phyloP scores from a whole-genome alignment of 2,797 vertebrate species.

The Enteromius argenteus region DNA sequence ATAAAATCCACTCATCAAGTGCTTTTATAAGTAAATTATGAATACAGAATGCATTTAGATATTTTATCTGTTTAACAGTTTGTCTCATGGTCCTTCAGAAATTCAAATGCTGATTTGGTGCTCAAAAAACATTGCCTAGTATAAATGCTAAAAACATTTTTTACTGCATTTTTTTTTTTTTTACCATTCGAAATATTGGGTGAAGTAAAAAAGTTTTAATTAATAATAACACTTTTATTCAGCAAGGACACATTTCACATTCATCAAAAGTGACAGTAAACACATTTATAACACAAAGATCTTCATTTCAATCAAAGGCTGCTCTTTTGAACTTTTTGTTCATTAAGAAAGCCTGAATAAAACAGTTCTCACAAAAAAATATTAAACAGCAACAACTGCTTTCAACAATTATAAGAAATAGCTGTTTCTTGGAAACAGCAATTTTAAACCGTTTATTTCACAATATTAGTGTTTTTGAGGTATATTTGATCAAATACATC shows the following conservation, averaged over 20 bases:
- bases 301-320: background rate
- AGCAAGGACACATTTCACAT: background rate
- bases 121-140: background rate
- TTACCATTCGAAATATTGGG: background rate
- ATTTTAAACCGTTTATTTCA: background rate
- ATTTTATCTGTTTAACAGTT: background rate
- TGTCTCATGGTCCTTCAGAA: background rate
- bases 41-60: background rate
- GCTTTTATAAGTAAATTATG: background rate
- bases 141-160: background rate
- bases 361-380: background rate
- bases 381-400: background rate
- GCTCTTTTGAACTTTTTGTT: background rate
- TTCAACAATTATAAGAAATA: background rate
- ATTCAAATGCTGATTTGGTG: background rate
- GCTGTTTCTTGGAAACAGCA: background rate
- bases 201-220: background rate
- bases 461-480: background rate
- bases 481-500: background rate
- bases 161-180: too few species aligned
- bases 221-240: background rate
- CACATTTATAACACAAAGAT: background rate
- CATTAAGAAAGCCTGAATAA: background rate
- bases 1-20: constrained; percentile 6
- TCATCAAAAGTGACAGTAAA: background rate